phyloP scores from a whole-genome alignment of 2,797 vertebrate species.

The Poeciliopsis paucimaculata region DNA sequence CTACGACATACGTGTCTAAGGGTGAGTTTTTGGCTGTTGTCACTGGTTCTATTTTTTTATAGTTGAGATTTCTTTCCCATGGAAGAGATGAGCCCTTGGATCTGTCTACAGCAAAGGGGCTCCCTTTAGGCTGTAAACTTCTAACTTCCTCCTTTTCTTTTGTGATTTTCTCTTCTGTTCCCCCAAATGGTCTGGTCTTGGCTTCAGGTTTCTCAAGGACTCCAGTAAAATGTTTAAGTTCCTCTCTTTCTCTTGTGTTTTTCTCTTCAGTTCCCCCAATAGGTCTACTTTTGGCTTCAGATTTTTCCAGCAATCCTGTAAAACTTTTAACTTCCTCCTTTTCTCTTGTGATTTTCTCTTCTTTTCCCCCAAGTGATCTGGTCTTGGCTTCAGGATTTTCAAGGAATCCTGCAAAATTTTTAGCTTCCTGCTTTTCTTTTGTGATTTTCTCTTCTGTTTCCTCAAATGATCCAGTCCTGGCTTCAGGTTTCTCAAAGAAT shows the following conservation, averaged over 20 bases:
- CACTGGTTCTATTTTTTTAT: constrained; percentile 50
- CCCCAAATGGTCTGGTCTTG: constrained; percentile 18
- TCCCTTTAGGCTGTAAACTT: constrained; percentile 50
- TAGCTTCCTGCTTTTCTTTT: constrained; percentile 54
- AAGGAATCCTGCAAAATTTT: constrained; percentile 26
- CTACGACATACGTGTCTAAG: constrained; percentile 8
- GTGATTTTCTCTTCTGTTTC: constrained; percentile 38
- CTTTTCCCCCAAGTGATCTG: constrained; percentile 12
- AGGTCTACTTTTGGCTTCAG: constrained; percentile 41
- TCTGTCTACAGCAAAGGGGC: constrained; percentile 27
- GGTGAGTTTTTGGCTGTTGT: constrained; percentile 18
- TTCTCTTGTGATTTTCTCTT: constrained; percentile 40
- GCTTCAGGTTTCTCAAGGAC: constrained; percentile 57
- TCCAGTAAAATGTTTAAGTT: constrained; percentile 33
- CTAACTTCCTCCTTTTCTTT: constrained; percentile 60
- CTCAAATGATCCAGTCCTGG: constrained; percentile 12
- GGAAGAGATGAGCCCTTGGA: constrained; percentile 25
- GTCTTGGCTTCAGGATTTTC: constrained; percentile 58
- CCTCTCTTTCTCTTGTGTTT: constrained; percentile 46
- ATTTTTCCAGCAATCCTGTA: constrained; percentile 55
- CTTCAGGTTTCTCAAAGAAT: constrained; percentile 64
- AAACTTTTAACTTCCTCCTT: constrained; percentile 53
- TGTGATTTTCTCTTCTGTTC: constrained; percentile 36
- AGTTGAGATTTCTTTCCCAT: constrained; percentile 52
- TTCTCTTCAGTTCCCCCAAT: constrained; percentile 31